These are phyloP conservation scores for Myrmophylax atrothorax DNA, from an alignment of 2,113 vertebrate species.

Conservation along the genomic window DNA sequence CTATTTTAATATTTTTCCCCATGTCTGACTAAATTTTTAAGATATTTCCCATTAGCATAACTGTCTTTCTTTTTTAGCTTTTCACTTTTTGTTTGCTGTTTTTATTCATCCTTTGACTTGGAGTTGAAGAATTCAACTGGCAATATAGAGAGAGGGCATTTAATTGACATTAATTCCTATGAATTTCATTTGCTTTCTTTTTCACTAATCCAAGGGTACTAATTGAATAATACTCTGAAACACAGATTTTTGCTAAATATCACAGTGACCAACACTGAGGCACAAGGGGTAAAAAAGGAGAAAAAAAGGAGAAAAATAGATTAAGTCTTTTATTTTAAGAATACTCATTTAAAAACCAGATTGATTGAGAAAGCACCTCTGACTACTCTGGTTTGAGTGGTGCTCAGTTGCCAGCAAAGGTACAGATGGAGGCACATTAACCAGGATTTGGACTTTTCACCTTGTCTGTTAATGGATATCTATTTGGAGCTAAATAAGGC, in stretches of 20 bases:
- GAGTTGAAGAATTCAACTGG: conserved; percentile 34
- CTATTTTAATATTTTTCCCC: neutral
- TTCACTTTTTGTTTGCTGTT: neutral
- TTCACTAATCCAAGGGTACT: conserved; percentile 44
- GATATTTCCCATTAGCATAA: neutral
- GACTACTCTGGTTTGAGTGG: neutral
- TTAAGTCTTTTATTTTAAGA: conserved; percentile 8
- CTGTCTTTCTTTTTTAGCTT: conserved; percentile 11
- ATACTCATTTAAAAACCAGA: neutral
- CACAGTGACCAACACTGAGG: neutral
- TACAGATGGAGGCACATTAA: neutral
- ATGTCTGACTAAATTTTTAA: conserved; percentile 1
- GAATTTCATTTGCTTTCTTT: conserved; percentile 50
- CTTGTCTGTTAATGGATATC: neutral
- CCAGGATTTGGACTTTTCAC: neutral
- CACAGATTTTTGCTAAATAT: conserved; percentile 23
- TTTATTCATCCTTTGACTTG: conserved; percentile 42
- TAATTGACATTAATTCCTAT: conserved; percentile 46
- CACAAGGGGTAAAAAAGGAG: neutral
- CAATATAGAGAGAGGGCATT: conserved; percentile 42
- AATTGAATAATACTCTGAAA: conserved; percentile 43
- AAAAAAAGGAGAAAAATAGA: neutral
- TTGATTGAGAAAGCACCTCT: neutral
- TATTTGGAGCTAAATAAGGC: neutral
- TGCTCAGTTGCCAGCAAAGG: neutral